Conservation (phyloP, 2,888 invertebrate genomes). For the Phortica okadai region DNA sequence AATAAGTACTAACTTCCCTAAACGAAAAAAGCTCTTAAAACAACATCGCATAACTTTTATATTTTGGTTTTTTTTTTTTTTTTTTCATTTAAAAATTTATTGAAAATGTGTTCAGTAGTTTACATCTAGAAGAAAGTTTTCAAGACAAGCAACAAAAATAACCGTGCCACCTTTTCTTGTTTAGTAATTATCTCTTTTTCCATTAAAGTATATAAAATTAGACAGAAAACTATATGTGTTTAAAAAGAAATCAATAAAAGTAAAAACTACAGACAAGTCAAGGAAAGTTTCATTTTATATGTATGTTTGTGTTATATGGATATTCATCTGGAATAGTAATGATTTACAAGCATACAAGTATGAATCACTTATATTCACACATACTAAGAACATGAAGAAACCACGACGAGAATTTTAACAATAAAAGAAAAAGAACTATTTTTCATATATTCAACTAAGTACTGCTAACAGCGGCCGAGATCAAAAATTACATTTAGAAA, state of each 20-base stretch:
- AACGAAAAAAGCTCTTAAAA: conserved; percentile 52
- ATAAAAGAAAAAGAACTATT: too few species aligned
- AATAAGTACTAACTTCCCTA: background rate
- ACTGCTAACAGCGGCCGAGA: too few species aligned
- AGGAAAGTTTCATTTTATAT: conserved; percentile 33
- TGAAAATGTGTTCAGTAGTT: background rate
- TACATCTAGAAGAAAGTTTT: background rate
- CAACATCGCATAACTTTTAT: conserved; percentile 6
- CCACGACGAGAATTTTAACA: too few species aligned
- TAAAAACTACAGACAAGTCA: background rate
- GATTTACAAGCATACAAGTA: too few species aligned
- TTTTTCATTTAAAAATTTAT: background rate
- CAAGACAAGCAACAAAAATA: conserved; percentile 39
- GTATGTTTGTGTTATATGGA: too few species aligned
- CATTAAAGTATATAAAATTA: conserved; percentile 44
- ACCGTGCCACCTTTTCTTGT: conserved; percentile 26
- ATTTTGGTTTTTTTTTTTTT: background rate
- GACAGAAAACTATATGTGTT: conserved; percentile 43
- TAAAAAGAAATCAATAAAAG: conserved; percentile 41
- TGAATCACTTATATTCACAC: too few species aligned
- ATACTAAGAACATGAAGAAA: too few species aligned
- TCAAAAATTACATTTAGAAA: too few species aligned
- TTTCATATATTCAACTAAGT: too few species aligned
- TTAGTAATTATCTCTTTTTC: conserved; percentile 1
- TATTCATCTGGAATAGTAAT: too few species aligned